Base-by-base conservation (phyloP, 2,888 invertebrate genomes). In the Drosophila vallismaia region DNA sequence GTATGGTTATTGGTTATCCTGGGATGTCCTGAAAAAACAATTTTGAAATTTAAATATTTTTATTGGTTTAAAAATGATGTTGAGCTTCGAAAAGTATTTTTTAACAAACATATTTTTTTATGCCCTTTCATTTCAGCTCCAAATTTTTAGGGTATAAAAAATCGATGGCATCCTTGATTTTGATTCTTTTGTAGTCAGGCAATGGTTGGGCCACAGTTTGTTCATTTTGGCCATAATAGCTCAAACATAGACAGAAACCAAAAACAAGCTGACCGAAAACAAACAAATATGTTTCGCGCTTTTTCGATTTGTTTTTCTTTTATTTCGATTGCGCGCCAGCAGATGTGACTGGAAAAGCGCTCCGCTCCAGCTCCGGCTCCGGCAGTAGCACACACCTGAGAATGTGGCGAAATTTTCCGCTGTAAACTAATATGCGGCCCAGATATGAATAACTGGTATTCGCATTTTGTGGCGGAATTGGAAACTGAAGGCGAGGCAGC, bases 311-410 rank as follows among this genome's bases (percentile, higher is more conserved):
- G 78, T 85, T 60, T 40, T 59, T 42, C 31, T 40, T 46, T 46
- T 80, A 86, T 83, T 88, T 80, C 75, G 78, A 79, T 77, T 79
- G 80, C 71, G 50, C 14, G 45, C 55, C 55, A 31, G 49, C 45
- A 50, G 49, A 26, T 48, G 48, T 12, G 33, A 48, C 53, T 48
- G 40, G 74, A 19, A 29, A 52, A 45, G 14, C 40, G 12, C 49
- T 60, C 45, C 45, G 51, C 19, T 19, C 19, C 19, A 2, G 28
- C 28, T 28, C 28, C 28, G 5, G 46, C 49, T 40, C 38, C 28
- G 28, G 28, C 36, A 45, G 63, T 69, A 74, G 71, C 62, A 71
- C 71, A 71, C 79, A 84, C 79, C 80, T 83, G 74, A 72, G 64
- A 64, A 63, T 77, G 62, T 76, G 60, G 62, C 51, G 67, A 85